Percentiles rank a stretch among this genome's conserved stretches.
Evolutionary conservation across 1,140 invertebrate species (phyloP).

Genomic region (Ceratitis capitata): DNA sequence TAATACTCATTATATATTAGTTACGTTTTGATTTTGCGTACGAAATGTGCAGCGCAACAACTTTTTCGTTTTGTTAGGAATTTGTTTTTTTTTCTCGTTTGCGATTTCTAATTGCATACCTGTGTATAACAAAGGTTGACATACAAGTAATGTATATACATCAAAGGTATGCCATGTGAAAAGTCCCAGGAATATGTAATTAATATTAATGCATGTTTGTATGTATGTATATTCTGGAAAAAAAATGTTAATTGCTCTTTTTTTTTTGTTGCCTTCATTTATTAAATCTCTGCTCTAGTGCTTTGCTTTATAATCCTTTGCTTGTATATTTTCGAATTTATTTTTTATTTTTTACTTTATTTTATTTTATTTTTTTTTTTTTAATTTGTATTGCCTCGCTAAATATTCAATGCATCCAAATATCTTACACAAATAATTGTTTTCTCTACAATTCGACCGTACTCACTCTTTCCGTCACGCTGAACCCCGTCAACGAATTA

Average conservation of each 20-base stretch:
- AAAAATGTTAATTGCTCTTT: neutral
- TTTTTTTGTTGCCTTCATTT: neutral
- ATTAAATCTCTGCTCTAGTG: neutral
- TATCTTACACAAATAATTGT: neutral
- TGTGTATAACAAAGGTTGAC: neutral
- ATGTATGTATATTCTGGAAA: neutral
- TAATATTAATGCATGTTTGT: neutral
- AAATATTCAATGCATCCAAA: neutral
- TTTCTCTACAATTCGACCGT: neutral
- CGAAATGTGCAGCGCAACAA: neutral
- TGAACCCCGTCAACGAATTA: neutral
- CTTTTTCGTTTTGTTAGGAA: conserved; percentile 3
- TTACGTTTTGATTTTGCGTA: neutral
- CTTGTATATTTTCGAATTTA: neutral
- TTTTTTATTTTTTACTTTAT: neutral
- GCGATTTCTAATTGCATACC: neutral
- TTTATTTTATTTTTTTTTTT: neutral
- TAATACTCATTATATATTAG: neutral
- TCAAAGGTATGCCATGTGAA: too few species aligned
- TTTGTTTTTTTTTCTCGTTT: neutral
- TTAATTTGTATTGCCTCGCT: neutral
- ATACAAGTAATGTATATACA: too few species aligned
- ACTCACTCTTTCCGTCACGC: neutral
- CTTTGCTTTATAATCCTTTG: neutral
- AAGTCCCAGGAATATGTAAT: too few species aligned